Evolutionary conservation across 2,113 vertebrate species (phyloP).

Genomic region (Callipepla squamata): DNA sequence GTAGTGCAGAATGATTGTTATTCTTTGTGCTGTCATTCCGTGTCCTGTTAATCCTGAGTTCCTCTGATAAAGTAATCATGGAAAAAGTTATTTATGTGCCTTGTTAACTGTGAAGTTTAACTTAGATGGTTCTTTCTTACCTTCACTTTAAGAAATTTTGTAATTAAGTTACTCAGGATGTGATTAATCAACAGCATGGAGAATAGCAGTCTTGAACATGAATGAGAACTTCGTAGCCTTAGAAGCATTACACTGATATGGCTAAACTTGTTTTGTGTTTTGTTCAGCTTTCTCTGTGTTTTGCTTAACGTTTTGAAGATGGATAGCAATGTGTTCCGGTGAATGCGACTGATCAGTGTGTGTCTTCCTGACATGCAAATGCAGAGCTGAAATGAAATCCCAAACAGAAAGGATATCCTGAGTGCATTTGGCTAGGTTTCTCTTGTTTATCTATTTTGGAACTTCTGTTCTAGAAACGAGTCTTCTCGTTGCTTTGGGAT

Average conservation of each 20-base stretch:
- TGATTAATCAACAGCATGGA: background rate
- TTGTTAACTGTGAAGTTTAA: background rate
- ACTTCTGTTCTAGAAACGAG: background rate
- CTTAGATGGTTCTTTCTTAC: background rate
- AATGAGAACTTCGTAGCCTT: background rate
- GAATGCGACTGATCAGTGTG: background rate
- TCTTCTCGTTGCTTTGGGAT: background rate
- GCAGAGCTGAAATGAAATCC: background rate
- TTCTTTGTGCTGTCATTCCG: background rate
- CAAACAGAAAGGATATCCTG: background rate
- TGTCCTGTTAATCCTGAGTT: background rate
- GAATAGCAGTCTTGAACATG: background rate
- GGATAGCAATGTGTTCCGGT: background rate
- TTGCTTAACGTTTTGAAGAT: background rate
- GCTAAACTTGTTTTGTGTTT: background rate
- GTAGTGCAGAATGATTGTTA: background rate
- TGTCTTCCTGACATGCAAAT: background rate
- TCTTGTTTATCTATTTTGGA: background rate
- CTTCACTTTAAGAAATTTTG: background rate
- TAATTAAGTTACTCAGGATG: background rate
- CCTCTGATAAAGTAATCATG: background rate
- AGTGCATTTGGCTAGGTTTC: background rate
- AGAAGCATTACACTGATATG: background rate
- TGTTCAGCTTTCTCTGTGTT: background rate
- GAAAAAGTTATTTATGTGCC: background rate